Evolutionary conservation across 1,140 invertebrate species (phyloP).

Genomic region (Telenomus remus): DNA sequence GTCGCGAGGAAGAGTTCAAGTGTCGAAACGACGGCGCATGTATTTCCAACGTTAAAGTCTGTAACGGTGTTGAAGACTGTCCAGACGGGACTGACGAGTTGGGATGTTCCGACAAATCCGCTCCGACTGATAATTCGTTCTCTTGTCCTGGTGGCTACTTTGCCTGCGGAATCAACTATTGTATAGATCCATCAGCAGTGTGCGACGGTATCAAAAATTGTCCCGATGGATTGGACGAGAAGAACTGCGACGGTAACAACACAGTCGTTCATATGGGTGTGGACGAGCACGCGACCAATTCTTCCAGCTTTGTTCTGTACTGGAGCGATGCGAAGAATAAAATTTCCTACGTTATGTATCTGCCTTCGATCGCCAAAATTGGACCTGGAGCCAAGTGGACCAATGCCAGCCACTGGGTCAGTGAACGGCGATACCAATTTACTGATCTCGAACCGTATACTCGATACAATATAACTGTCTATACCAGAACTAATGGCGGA

Average conservation of each 20-base stretch:
- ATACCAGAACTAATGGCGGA: constrained; percentile 76
- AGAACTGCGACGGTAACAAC: constrained; percentile 76
- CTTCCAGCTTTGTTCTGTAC: constrained; percentile 75
- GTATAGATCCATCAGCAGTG: constrained; percentile 76
- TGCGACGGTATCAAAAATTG: constrained; percentile 85
- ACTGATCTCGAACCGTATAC: constrained; percentile 81
- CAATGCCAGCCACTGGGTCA: constrained; percentile 77
- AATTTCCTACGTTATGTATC: constrained; percentile 76
- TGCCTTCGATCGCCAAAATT: constrained; percentile 77
- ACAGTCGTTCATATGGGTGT: constrained; percentile 77
- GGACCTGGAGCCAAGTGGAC: constrained; percentile 72
- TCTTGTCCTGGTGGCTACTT: constrained; percentile 79
- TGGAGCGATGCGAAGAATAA: constrained; percentile 76
- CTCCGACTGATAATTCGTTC: constrained; percentile 64
- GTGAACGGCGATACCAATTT: constrained; percentile 77
- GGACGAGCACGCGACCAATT: constrained; percentile 74
- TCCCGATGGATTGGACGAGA: constrained; percentile 84
- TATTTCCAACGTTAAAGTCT: constrained; percentile 78
- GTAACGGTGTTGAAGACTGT: constrained; percentile 84
- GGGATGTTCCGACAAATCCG: constrained; percentile 70
- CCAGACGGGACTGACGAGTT: constrained; percentile 87
- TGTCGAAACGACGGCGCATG: constrained; percentile 84
- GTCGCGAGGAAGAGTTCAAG: constrained; percentile 79
- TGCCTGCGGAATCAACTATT: constrained; percentile 78
- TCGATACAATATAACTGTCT: constrained; percentile 86